Conservation (phyloP, 2,888 invertebrate species). For the Mimas tiliae region DNA sequence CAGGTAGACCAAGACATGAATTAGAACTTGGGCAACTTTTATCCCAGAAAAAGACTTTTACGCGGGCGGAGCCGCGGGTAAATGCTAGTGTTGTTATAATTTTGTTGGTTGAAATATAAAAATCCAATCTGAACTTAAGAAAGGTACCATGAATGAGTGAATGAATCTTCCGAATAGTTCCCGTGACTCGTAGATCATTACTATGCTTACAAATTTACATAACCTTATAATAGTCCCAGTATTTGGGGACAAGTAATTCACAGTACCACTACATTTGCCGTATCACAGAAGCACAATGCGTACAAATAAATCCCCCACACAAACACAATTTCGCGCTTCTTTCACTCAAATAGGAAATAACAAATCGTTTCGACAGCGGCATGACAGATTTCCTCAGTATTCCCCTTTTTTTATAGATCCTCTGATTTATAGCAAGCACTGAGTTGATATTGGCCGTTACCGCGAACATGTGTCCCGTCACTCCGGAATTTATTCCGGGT, state of each 20-base stretch:
- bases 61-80: no score
- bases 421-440: conserved; percentile 60
- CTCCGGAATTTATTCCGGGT: conserved; percentile 17
- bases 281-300: conserved; percentile 19
- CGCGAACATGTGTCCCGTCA: conserved; percentile 56
- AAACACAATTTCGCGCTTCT: conserved; percentile 35
- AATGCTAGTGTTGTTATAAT: no score
- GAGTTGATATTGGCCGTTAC: conserved; percentile 51
- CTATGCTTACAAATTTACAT: no score
- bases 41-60: no score
- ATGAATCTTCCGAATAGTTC: no score
- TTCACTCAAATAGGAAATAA: conserved; percentile 40
- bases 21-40: no score
- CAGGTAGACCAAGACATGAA: no score
- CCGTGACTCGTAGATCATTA: no score
- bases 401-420: conserved; percentile 48
- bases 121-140: no score
- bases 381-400: conserved; percentile 42
- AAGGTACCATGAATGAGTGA: no score
- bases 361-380: conserved; percentile 39
- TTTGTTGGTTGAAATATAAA: no score
- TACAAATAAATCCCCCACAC: conserved; percentile 26
- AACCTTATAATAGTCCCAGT: no score
- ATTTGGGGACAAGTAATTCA: not conserved
- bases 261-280: not conserved